phyloP scores from a whole-genome alignment of 2,113 vertebrate species.

The Oceanodroma tethys region DNA sequence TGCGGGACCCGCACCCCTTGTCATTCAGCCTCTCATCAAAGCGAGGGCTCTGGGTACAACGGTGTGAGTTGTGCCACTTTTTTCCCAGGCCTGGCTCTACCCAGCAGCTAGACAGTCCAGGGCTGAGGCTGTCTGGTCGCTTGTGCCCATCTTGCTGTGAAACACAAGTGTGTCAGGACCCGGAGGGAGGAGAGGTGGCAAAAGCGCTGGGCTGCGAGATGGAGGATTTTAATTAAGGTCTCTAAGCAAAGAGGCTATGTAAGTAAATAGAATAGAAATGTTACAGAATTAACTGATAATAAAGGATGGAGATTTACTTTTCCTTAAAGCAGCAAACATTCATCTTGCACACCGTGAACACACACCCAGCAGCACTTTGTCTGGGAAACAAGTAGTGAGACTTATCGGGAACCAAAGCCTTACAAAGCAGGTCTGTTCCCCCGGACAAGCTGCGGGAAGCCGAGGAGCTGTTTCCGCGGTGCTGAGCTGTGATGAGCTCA shows the following conservation, averaged over 20 bases:
- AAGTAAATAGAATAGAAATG: not conserved
- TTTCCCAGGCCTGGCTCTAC: not conserved
- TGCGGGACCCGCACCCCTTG: not conserved
- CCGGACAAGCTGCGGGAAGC: not conserved
- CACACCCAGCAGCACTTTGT: not conserved
- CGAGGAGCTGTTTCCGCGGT: not conserved
- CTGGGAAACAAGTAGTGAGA: not conserved
- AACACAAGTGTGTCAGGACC: not conserved
- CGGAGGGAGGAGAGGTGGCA: accelerated
- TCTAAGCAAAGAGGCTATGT: not conserved
- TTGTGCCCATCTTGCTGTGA: not conserved
- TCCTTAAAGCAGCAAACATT: not conserved
- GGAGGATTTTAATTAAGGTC: not conserved
- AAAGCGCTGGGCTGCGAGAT: not conserved
- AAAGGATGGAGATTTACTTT: not conserved
- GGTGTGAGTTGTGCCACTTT: not conserved
- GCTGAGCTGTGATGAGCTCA: not conserved
- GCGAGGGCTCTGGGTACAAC: not conserved
- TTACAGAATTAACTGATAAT: not conserved
- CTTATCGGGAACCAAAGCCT: not conserved
- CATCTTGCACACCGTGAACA: not conserved
- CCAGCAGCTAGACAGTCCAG: not conserved
- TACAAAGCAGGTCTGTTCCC: not conserved
- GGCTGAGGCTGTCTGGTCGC: not conserved
- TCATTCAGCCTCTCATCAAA: not conserved